A percentile compares a stretch with the other conserved stretches of the same genome.
These are phyloP conservation scores for Dryas iulia DNA, from an alignment of 1,140 invertebrate genomes.

Conservation along the genomic window DNA sequence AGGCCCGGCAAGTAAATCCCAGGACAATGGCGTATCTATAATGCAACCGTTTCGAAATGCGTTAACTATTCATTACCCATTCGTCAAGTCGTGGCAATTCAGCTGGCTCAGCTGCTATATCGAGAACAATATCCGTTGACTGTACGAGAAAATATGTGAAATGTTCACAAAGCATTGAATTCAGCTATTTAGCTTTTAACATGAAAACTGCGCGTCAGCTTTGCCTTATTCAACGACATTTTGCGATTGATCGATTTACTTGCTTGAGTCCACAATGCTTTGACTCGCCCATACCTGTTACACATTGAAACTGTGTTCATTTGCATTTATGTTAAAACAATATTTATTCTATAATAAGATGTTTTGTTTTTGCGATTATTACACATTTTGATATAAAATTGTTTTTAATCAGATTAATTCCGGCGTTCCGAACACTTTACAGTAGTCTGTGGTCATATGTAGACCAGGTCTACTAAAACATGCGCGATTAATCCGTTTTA, in stretches of 20 bases:
- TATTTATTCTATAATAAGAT: neutral
- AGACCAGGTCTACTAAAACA: too few species aligned
- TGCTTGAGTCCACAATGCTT: neutral
- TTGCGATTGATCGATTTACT: slow-evolving; percentile 18
- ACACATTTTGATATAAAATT: too few species aligned
- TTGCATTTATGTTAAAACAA: neutral
- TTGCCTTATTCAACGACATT: slow-evolving; percentile 10
- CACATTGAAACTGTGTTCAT: neutral
- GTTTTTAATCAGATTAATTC: too few species aligned
- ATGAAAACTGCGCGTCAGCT: slow-evolving; percentile 31
- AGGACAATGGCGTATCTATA: slow-evolving; percentile 26
- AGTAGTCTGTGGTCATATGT: too few species aligned
- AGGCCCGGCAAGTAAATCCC: slow-evolving; percentile 3
- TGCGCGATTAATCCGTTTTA: too few species aligned
- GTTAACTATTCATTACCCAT: slow-evolving; percentile 35
- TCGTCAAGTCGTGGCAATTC: slow-evolving; percentile 30
- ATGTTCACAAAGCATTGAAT: slow-evolving; percentile 31
- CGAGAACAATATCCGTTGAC: slow-evolving; percentile 30
- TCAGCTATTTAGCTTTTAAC: slow-evolving; percentile 38
- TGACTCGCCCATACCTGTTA: neutral
- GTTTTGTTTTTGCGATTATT: neutral
- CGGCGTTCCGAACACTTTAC: too few species aligned
- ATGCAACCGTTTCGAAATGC: slow-evolving; percentile 25
- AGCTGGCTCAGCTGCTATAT: slow-evolving; percentile 33
- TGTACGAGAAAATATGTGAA: slow-evolving; percentile 31